Evolutionary conservation across 2,888 invertebrate species (phyloP).

Genomic region (Rhamphomyia laevipes): DNA sequence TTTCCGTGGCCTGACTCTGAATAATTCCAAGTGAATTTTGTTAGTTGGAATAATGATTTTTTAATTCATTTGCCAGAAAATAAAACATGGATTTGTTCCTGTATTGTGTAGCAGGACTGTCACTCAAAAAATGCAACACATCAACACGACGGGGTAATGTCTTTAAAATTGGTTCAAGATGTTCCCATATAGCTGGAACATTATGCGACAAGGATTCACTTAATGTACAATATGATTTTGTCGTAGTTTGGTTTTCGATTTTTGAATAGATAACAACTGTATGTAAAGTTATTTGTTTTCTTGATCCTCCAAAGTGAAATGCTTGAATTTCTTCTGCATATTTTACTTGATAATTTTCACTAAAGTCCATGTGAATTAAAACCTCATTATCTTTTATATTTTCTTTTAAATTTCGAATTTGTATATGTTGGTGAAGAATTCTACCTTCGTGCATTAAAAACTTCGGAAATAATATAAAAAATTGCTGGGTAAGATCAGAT

Average conservation of each 20-base stretch:
- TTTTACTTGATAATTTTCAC: neutral
- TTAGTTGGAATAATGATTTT: neutral
- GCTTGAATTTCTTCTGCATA: constrained; percentile 1
- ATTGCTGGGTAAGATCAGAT: neutral
- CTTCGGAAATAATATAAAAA: neutral
- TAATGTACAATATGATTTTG: neutral
- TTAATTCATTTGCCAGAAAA: neutral
- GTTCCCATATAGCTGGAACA: constrained; percentile 4
- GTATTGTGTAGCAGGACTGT: constrained; percentile 6
- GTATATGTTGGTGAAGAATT: neutral
- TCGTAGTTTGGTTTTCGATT: neutral
- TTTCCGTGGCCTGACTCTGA: constrained; percentile 4
- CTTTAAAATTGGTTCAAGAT: neutral
- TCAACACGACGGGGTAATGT: neutral
- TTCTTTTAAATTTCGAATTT: neutral
- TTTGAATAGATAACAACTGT: constrained; percentile 1
- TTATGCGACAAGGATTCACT: neutral
- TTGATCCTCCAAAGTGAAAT: constrained; percentile 1
- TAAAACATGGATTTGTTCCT: constrained; percentile 2
- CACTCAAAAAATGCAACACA: constrained; percentile 2
- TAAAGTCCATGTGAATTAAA: constrained; percentile 5
- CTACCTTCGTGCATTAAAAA: neutral
- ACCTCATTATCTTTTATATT: constrained; percentile 1
- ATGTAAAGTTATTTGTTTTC: constrained; percentile 1
- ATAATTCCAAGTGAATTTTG: constrained; percentile 2